A percentile compares a stretch with the other conserved stretches of the same genome.
These are phyloP conservation scores for Hydrolagus colliei DNA, from an alignment of 2,797 vertebrate genomes.

Conservation along the genomic window DNA sequence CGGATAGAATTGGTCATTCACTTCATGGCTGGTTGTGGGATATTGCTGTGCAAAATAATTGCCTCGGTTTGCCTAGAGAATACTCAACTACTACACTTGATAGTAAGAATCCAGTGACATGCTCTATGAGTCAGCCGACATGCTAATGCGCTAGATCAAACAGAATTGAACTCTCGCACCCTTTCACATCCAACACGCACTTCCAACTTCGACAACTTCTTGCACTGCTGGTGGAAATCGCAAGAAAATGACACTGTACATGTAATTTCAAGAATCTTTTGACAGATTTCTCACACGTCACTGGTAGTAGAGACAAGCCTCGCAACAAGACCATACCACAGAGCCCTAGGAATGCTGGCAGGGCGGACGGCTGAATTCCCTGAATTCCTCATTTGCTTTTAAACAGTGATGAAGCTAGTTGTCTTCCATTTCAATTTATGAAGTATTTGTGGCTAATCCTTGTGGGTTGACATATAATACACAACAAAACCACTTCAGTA, in stretches of 20 bases:
- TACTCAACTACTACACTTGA: too few species aligned
- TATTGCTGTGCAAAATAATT: too few species aligned
- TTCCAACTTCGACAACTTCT: not conserved
- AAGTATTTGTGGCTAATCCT: not conserved
- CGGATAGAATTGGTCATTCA: too few species aligned
- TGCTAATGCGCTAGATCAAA: too few species aligned
- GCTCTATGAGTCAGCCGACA: too few species aligned
- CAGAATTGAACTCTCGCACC: too few species aligned
- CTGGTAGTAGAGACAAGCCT: not conserved
- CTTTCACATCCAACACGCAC: too few species aligned
- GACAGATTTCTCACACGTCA: not conserved
- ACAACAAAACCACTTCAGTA: not conserved
- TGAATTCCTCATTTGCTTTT: not conserved
- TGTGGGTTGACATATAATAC: not conserved
- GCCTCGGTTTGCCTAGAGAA: too few species aligned
- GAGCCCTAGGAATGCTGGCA: too few species aligned
- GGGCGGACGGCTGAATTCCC: not conserved
- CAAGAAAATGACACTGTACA: not conserved
- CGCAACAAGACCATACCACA: not conserved
- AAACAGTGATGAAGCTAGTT: not conserved
- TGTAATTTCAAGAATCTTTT: not conserved
- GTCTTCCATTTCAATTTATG: slow-evolving; percentile 9
- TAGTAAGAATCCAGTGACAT: too few species aligned
- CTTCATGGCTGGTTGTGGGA: too few species aligned
- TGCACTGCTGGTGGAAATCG: not conserved